Base-by-base conservation (phyloP, 2,888 invertebrate genomes). In the Epistrophella euchroma region DNA sequence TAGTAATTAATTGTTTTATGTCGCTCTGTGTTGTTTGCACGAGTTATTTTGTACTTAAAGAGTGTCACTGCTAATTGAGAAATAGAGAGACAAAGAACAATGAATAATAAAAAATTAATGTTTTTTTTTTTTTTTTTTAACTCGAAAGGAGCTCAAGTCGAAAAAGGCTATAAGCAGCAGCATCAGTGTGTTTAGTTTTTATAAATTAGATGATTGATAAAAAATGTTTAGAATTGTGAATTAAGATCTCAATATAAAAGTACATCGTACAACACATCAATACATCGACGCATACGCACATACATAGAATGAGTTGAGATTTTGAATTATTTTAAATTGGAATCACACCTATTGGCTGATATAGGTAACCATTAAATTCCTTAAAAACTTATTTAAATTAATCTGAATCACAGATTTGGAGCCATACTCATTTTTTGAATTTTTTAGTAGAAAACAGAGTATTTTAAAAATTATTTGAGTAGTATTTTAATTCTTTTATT, bases 1-100 rank as follows among this genome's bases (percentile, higher is more conserved):
- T 86, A 58, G 86, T 86, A 86, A 86, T 86, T 86, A 86, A 81
- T 86, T 86, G 82, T 74, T 86, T 74, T 77, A 70, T 86, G 86
- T 82, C 74, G 70, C 45, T 81, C 28, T 74, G 75, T 62, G 58
- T 76, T 72, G 73, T 86, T 82, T 78, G 86, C 58, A 75, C 71
- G 58, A 81, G 55, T 74, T 71, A 81, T 86, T 86, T 73, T 81
- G 56, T 82, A 73, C 55, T 55, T 70, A 74, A 45, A 77, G 60
- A 64, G 74, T 74, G 81, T 78, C 64, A 58, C 47, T 78, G 74
- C 82, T 86, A 86, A 86, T 86, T 86, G 86, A 52, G 60, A 62
- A 76, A 50, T 62, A 15, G 60, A 76, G 25, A 58, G 56, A 58
- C 81, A 85, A 85, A 71, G 70, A 74, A 74, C 50, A 68, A 73